Evolutionary conservation across 2,888 invertebrate species (phyloP).

Genomic region (Clanis bilineata): DNA sequence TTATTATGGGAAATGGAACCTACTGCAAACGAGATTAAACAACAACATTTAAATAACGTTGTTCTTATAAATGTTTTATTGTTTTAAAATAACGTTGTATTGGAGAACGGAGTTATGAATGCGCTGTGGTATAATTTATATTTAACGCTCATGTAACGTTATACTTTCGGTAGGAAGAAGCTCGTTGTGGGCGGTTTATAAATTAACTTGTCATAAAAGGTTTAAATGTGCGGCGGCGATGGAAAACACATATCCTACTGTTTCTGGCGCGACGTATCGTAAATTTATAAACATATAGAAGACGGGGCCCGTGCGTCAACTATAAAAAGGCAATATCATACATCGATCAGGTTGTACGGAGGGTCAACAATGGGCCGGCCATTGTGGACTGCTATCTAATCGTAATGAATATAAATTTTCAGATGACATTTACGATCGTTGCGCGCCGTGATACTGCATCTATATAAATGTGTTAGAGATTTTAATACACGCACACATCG

Average conservation of each 20-base stretch:
- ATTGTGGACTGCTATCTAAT: constrained; percentile 78
- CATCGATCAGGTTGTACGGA: constrained; percentile 73
- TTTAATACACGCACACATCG: constrained; percentile 66
- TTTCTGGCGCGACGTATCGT: constrained; percentile 48
- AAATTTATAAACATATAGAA: constrained; percentile 48
- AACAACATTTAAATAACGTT: not conserved
- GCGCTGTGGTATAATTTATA: constrained; percentile 37
- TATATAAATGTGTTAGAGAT: constrained; percentile 67
- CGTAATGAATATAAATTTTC: constrained; percentile 82
- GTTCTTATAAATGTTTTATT: constrained; percentile 29
- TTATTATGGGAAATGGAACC: not conserved
- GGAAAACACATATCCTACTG: constrained; percentile 58
- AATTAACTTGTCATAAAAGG: constrained; percentile 66
- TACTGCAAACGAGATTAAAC: not conserved
- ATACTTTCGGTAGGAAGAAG: constrained; percentile 50
- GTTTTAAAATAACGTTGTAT: constrained; percentile 42
- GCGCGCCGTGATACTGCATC: constrained; percentile 74
- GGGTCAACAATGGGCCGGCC: constrained; percentile 69
- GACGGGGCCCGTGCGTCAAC: constrained; percentile 49
- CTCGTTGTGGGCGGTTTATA: constrained; percentile 60
- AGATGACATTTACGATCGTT: constrained; percentile 80
- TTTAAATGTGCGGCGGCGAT: constrained; percentile 52
- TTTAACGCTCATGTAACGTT: constrained; percentile 52
- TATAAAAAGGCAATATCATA: constrained; percentile 75
- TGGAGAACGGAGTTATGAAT: constrained; percentile 33